phyloP scores from a whole-genome alignment of 2,113 vertebrate genomes.

The Takifugu bimaculatus region DNA sequence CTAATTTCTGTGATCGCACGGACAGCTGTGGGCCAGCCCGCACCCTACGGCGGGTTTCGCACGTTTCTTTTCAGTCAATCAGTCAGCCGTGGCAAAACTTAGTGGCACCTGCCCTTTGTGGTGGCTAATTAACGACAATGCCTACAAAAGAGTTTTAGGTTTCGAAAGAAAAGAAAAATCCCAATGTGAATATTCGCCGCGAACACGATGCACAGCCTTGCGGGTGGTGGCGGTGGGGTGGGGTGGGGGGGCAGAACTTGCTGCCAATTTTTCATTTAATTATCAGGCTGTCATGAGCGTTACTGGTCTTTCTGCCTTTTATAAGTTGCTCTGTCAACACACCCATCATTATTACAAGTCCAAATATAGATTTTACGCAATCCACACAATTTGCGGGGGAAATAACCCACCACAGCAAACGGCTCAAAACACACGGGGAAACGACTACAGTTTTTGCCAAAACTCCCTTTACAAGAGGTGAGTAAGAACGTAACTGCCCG shows the following conservation, averaged over 20 bases:
- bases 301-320: constrained; percentile 13
- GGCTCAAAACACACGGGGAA: constrained; percentile 9
- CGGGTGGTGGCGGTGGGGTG: too few relatives aligned
- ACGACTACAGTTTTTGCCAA: constrained; percentile 13
- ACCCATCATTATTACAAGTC: constrained; percentile 19
- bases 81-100: constrained; percentile 36
- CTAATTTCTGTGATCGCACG: constrained; percentile 56
- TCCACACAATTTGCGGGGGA: background rate
- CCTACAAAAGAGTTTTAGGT: constrained; percentile 19
- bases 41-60: constrained; percentile 51
- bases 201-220: background rate
- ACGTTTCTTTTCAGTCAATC: constrained; percentile 42
- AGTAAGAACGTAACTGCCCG: constrained; percentile 37
- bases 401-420: constrained; percentile 2
- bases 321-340: constrained; percentile 32
- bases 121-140: constrained; percentile 34
- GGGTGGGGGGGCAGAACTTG: constrained; percentile 1
- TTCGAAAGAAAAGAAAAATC: constrained; percentile 2
- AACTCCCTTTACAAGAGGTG: constrained; percentile 31
- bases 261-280: constrained; percentile 21
- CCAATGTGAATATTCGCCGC: constrained; percentile 9
- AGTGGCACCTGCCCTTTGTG: constrained; percentile 53
- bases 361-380: constrained; percentile 39
- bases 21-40: constrained; percentile 61
- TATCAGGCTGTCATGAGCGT: background rate